Conservation (phyloP, 1,140 invertebrate species). For the Papilio aristodemus region DNA sequence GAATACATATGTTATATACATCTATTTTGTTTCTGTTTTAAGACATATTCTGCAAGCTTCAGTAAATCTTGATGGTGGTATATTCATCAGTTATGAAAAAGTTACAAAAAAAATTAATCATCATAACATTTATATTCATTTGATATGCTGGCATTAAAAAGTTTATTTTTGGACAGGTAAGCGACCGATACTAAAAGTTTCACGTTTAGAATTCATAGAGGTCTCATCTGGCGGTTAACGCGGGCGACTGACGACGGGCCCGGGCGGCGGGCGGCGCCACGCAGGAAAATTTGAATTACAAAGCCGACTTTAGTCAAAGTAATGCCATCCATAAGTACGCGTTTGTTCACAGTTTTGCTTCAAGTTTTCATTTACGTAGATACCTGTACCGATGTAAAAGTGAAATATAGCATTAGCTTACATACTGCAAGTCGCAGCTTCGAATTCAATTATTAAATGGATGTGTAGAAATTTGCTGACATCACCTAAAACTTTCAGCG, state of each 20-base stretch:
- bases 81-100: too few species aligned
- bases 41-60: too few species aligned
- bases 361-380: background rate
- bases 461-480: too few species aligned
- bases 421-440: too few species aligned
- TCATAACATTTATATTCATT: background rate
- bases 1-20: too few species aligned
- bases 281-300: slow-evolving; percentile 7
- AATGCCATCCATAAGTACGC: slow-evolving; percentile 16
- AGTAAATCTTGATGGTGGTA: too few species aligned
- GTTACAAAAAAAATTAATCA: background rate
- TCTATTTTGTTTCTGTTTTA: too few species aligned
- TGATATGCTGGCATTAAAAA: background rate
- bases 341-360: slow-evolving; percentile 1
- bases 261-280: background rate
- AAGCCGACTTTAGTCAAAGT: slow-evolving; percentile 23
- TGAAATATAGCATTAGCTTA: too few species aligned
- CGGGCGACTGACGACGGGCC: background rate
- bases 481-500: too few species aligned
- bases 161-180: background rate
- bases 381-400: background rate
- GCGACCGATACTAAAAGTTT: background rate
- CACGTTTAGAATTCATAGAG: slow-evolving; percentile 11
- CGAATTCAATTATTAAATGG: too few species aligned
- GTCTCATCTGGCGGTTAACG: background rate